Evolutionary conservation across 2,797 vertebrate species (phyloP).

Genomic region (Novumbra hubbsi): DNA sequence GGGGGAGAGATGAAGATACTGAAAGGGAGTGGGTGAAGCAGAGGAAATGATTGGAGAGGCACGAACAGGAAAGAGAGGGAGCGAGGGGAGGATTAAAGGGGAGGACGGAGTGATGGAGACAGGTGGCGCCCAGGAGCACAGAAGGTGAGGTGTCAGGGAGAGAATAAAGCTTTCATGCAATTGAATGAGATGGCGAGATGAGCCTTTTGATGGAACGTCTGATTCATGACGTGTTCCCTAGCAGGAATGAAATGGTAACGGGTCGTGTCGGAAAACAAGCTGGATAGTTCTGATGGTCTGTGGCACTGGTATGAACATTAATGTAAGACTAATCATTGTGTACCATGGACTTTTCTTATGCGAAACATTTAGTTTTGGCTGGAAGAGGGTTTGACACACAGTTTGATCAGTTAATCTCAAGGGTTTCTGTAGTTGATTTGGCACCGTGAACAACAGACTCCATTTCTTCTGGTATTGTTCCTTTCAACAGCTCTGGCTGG

Average conservation of each 20-base stretch:
- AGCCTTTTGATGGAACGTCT: neutral
- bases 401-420: neutral
- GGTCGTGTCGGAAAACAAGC: too few species aligned
- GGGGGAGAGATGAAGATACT: neutral
- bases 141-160: slow-evolving; percentile 1
- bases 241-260: neutral
- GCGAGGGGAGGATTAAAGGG: neutral
- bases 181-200: neutral
- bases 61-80: slow-evolving; percentile 3
- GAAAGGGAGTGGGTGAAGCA: neutral
- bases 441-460: neutral
- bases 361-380: neutral
- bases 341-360: neutral
- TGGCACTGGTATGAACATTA: neutral
- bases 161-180: neutral
- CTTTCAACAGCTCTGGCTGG: too few species aligned
- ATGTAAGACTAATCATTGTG: neutral
- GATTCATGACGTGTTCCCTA: neutral
- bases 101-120: neutral
- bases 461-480: neutral
- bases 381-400: neutral
- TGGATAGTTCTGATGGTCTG: too few species aligned
- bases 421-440: neutral
- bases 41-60: neutral
- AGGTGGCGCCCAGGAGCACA: slow-evolving; percentile 34